Base-by-base conservation (phyloP, 2,888 invertebrate genomes). In the Amblyteles armatorius region DNA sequence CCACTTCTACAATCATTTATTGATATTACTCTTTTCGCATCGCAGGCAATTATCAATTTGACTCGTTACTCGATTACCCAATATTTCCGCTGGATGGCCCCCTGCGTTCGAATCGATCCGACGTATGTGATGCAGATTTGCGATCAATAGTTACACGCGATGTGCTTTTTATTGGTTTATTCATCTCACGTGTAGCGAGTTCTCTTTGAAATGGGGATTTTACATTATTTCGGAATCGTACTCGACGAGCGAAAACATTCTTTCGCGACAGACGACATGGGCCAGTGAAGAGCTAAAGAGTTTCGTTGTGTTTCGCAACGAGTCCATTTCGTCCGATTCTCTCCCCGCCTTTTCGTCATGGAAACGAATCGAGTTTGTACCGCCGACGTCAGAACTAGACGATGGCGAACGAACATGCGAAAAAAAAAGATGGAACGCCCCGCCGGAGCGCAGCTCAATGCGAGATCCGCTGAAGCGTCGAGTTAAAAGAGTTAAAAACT, bases 401-500 rank as follows among this genome's bases (percentile, higher is more conserved):
- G 48, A 67, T 33, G 19, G 52, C 0, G 60, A 40, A 3, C 16
- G 19, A 44, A 40, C 63, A 29, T 33, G 29, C 19, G 26, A 48
- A 44, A n/a, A 69, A n/a, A 19, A 19, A 79, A 80, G 65, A 40
- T 71, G 44, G 19, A 55, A 33, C 26, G 71, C 26, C 33, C 6
- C 11, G n/a, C 22, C 13, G 2, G 11, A 13, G 26, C 19, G 19
- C 11, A 33, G 16, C 36, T 44, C 44, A 3, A 0, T 48, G 44
- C 2, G 44, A 48, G 44, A 4, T 16, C 44, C 3, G 44, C 40
- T 26, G 52, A 57, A 67, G 55, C 50, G 69, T 16, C 33, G 67
- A 60, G 82, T n/a, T 86, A 86, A 86, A 82, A 82, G 65, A 79
- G 84, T 87, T 86, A 79, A 86, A 83, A 87, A 84, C 69, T 78